A percentile compares a stretch with the other conserved stretches of the same genome.
phyloP scores from a whole-genome alignment of 1,140 invertebrate genomes.

The Panagrolaimus sp. region DNA sequence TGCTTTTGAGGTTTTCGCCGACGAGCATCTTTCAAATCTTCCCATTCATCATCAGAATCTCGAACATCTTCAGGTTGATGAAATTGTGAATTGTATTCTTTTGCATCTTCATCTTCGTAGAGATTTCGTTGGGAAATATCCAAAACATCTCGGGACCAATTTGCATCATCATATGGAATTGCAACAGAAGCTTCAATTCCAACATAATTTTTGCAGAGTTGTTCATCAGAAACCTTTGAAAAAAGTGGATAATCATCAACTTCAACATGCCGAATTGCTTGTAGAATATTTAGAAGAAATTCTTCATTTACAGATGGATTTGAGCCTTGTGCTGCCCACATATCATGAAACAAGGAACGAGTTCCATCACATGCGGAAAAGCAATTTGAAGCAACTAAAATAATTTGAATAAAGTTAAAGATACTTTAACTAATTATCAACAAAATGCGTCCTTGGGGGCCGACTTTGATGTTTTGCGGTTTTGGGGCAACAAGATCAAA shows the following conservation, averaged over 20 bases:
- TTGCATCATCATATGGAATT: constrained; percentile 10
- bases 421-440: too few relatives aligned
- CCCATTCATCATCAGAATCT: neutral
- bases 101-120: neutral
- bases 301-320: neutral
- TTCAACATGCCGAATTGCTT: neutral
- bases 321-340: neutral
- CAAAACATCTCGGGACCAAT: constrained; percentile 14
- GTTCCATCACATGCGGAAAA: neutral
- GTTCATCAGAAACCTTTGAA: neutral
- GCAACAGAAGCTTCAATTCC: constrained; percentile 16
- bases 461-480: too few relatives aligned
- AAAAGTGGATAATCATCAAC: neutral
- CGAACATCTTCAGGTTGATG: neutral
- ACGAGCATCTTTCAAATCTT: neutral
- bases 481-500: too few relatives aligned
- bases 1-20: neutral
- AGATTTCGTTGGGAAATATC: neutral
- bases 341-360: neutral
- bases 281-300: neutral
- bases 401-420: neutral
- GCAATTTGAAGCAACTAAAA: neutral
- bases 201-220: constrained; percentile 10
- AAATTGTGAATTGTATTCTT: neutral
- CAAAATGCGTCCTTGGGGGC: too few relatives aligned